phyloP scores from a whole-genome alignment of 2,888 invertebrate species.

The Lottia gigantea region DNA sequence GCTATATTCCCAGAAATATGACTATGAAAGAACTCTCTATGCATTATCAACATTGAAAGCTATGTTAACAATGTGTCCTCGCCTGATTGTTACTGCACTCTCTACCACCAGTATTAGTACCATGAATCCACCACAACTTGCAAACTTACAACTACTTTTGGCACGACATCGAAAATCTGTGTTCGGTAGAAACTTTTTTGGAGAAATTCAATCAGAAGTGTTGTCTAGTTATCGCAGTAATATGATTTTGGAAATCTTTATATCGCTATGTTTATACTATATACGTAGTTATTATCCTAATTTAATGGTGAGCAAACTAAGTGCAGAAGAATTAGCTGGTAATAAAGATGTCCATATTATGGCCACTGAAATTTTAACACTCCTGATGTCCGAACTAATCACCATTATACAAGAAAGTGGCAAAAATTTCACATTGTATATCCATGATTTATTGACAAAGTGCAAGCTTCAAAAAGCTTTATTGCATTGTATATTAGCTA shows the following conservation, averaged over 20 bases:
- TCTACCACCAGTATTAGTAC: slow-evolving; percentile 80
- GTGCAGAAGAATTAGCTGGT: slow-evolving; percentile 75
- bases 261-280: slow-evolving; percentile 81
- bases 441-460: slow-evolving; percentile 77
- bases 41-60: slow-evolving; percentile 81
- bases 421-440: slow-evolving; percentile 81
- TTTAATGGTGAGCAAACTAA: slow-evolving; percentile 76
- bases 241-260: slow-evolving; percentile 83
- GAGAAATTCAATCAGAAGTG: slow-evolving; percentile 72
- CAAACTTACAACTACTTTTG: slow-evolving; percentile 74
- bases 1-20: slow-evolving; percentile 83
- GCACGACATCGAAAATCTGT: slow-evolving; percentile 84
- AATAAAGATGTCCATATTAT: slow-evolving; percentile 83
- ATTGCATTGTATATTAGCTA: slow-evolving; percentile 83
- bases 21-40: slow-evolving; percentile 80
- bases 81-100: slow-evolving; percentile 80
- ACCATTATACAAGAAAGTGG: slow-evolving; percentile 81
- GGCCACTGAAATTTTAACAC: slow-evolving; percentile 79
- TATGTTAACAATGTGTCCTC: slow-evolving; percentile 78
- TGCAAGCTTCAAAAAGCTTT: slow-evolving; percentile 87
- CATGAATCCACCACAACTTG: slow-evolving; percentile 53
- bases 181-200: slow-evolving; percentile 74
- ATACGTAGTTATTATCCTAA: slow-evolving; percentile 80
- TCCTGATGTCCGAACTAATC: slow-evolving; percentile 79
- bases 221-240: slow-evolving; percentile 79